Evolutionary conservation across 2,888 invertebrate species (phyloP), one percentile per base, ranked within the genome.

Genomic region (Eristalinus sepulchralis): DNA sequence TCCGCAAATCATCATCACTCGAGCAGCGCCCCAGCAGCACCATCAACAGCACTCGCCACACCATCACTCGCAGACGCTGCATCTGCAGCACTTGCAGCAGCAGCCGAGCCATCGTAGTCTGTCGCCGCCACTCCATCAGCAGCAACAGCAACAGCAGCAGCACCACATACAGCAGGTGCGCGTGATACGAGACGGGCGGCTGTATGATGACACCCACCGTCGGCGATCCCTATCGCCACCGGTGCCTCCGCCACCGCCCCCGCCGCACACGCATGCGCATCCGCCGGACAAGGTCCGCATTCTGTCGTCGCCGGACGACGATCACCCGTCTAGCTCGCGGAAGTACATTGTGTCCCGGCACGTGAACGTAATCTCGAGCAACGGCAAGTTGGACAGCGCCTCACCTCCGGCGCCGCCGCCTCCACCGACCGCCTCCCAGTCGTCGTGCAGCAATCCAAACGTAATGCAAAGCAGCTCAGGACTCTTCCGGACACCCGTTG

Each of bases 181-280:
- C 27, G 93, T 93, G n/a, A 93, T 93, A 79, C 91, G 92, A 83
- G 93, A 93, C 88, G 92, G 92, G 47, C 91, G 93, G 9, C 89
- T 91, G 22, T 92, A 92, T 75, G 92, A 93, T 24, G 92, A 92
- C 75, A 82, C 79, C 34, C 83, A 83, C 63, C 80, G 88, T 31
- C 86, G 85, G 20, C 67, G 78, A 39, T 88, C 81, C 31, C 71
- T 88, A 47, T 76, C 89, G 0, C 72, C 88, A 34, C 82, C 88
- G 39, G 68, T 82, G 63, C 77, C 83, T 27, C 88, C 72, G 55
- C 70, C 78, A 3, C 83, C 78, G 8, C 83, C 86, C 11, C 78
- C 83, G 10, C 83, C 83, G 2, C 73, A 72, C 31, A 63, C 87
- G 4, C 90, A 88, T 27, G 89, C 75, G 70, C 88, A 84, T 64